These are phyloP conservation scores for Acanthococcus lagerstroemiae DNA, from an alignment of 2,888 invertebrate species.

Conservation along the genomic window DNA sequence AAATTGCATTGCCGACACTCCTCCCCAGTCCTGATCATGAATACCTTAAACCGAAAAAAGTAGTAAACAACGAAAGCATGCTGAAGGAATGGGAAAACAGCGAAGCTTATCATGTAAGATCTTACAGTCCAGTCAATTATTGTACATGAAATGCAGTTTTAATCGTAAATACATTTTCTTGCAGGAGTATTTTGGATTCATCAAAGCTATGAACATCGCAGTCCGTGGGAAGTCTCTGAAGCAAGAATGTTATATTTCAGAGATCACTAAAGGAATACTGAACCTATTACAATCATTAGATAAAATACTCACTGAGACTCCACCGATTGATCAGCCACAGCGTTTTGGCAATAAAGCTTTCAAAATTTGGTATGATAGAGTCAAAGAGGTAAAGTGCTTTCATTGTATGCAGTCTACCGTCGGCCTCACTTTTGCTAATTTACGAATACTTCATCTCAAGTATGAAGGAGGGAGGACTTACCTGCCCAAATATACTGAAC, in stretches of 20 bases:
- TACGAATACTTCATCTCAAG: too few species aligned
- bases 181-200: slow-evolving; percentile 75
- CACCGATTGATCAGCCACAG: slow-evolving; percentile 85
- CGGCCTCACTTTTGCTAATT: too few species aligned
- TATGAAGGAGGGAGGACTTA: too few species aligned
- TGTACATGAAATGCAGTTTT: neutral
- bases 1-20: slow-evolving; percentile 10
- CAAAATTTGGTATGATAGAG: slow-evolving; percentile 63
- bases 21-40: slow-evolving; percentile 13
- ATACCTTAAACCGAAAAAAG: slow-evolving; percentile 7
- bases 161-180: slow-evolving; percentile 33
- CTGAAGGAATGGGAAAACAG: slow-evolving; percentile 74
- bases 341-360: slow-evolving; percentile 95
- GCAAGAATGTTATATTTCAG: slow-evolving; percentile 52
- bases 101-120: slow-evolving; percentile 65
- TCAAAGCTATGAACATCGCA: slow-evolving; percentile 75
- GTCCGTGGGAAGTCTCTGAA: slow-evolving; percentile 67
- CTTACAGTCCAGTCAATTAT: slow-evolving; percentile 3
- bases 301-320: slow-evolving; percentile 65
- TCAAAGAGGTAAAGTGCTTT: slow-evolving; percentile 48
- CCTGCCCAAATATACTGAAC: too few species aligned
- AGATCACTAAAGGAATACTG: slow-evolving; percentile 51
- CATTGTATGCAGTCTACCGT: too few species aligned
- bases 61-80: slow-evolving; percentile 43
- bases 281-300: slow-evolving; percentile 60